A percentile compares a stretch with the other conserved stretches of the same genome.
Conservation (phyloP, 2,797 vertebrate species). For the Sebastes vulpes region DNA sequence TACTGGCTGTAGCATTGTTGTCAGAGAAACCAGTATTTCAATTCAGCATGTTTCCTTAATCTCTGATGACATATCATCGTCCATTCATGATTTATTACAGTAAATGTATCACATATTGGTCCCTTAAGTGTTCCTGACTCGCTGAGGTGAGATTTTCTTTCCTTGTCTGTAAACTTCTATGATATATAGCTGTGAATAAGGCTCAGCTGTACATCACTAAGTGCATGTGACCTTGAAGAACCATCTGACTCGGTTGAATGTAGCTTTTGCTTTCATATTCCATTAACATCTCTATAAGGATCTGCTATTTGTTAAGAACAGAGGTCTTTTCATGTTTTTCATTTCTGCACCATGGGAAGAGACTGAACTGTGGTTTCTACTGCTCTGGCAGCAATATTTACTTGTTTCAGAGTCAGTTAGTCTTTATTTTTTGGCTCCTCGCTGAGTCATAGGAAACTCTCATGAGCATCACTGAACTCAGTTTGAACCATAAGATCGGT, state of each 20-base stretch:
- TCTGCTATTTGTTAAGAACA: not conserved
- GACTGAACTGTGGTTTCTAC: not conserved
- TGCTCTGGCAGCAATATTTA: not conserved
- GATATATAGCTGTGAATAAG: not conserved
- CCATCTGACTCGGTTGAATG: not conserved
- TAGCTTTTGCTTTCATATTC: not conserved
- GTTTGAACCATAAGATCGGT: not conserved
- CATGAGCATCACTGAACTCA: slow-evolving; percentile 15
- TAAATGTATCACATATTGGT: too few species aligned
- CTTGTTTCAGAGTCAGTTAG: not conserved
- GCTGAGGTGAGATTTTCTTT: not conserved
- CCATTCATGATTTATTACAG: too few species aligned
- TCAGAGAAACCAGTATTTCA: too few species aligned
- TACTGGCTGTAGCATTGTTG: too few species aligned
- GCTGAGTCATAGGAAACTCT: slow-evolving; percentile 10
- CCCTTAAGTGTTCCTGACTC: not conserved
- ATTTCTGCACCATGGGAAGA: not conserved
- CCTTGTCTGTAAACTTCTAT: not conserved
- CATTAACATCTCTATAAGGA: not conserved
- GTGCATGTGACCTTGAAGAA: not conserved
- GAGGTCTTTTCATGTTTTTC: not conserved
- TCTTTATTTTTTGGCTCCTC: not conserved
- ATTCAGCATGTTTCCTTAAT: too few species aligned
- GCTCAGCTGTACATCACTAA: not conserved
- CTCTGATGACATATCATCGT: too few species aligned